phyloP scores from a whole-genome alignment of 2,113 vertebrate species.

The Percopsis transmontana region DNA sequence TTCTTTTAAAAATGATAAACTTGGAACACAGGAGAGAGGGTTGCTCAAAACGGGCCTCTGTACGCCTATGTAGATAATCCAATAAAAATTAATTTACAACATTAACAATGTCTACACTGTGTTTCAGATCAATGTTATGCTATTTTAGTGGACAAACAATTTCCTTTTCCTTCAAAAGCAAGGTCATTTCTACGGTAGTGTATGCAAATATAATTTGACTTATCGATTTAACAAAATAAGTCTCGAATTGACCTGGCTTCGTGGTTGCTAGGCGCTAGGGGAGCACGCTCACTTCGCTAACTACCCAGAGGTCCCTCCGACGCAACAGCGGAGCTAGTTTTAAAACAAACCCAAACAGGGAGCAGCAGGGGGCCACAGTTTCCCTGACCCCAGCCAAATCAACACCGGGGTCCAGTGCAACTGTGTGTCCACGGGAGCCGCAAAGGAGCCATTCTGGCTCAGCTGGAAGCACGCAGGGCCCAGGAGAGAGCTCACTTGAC shows the following conservation, averaged over 20 bases:
- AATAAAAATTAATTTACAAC: too few relatives aligned
- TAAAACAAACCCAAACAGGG: constrained; percentile 42
- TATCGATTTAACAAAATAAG: not conserved
- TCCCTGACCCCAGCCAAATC: constrained; percentile 47
- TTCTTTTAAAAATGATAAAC: too few relatives aligned
- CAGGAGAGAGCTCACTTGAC: too few relatives aligned
- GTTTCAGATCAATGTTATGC: too few relatives aligned
- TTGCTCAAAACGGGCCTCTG: too few relatives aligned
- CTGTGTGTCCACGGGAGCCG: not conserved
- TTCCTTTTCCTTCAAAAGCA: constrained; percentile 36
- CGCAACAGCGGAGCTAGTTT: constrained; percentile 40
- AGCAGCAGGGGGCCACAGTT: constrained; percentile 26
- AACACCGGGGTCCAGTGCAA: constrained; percentile 1
- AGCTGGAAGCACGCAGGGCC: too few relatives aligned
- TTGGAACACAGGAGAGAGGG: too few relatives aligned
- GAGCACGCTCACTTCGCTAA: constrained; percentile 33
- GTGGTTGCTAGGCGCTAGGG: constrained; percentile 32
- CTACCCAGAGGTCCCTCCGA: constrained; percentile 26
- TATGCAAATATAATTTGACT: not conserved
- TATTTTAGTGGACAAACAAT: constrained; percentile 49
- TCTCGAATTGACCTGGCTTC: not conserved
- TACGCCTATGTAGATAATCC: too few relatives aligned
- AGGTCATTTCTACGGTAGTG: too few relatives aligned
- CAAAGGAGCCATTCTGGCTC: constrained; percentile 5
- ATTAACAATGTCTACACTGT: too few relatives aligned